Evolutionary conservation across 2,113 vertebrate species (phyloP), one percentile per base, ranked within the genome.

Genomic region (Xyrauchen texanus): DNA sequence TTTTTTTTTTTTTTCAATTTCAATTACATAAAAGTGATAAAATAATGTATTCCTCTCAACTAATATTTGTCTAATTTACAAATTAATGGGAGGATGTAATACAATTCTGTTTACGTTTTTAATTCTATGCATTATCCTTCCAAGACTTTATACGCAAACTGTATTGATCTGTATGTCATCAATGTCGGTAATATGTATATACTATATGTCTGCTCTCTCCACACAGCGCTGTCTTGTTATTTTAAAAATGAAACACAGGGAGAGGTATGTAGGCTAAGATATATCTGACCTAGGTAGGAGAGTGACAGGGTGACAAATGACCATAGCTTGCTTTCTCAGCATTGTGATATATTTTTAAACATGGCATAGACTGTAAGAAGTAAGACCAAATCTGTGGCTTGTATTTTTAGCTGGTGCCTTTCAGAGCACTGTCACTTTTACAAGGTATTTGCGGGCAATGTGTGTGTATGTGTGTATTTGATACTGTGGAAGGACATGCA

Each of bases 361-460:
- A 84, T 91, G 91, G 93, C 89, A 88, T 92, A 93, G 90, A 89
- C 90, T 91, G 84, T 91, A 89, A 93, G 91, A 94, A 93, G 92
- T 93, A 93, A 92, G 92, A 93, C 91, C 92, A 92, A 94, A 91
- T 90, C 92, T 91, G 92, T 89, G 89, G 84, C 68, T 44, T 88
- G 86, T 97, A 95, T 97, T 96, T 96, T 95, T 95, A 95, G 94
- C 88, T 86, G 84, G 75, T 81, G 87, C 79, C 92, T 93, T 94
- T 89, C 88, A 86, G 89, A 85, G 72, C 10, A 73, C 84, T 90
- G 88, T 87, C 90, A 90, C 42, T 88, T 83, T 86, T 82, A 82
- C 85, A 82, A 78, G 79, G 82, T 92, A 84, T 90, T 93, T 88
- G 51, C 60, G 51, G 47, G 15, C 16, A 16, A 15, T 45, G 47